A percentile compares a stretch with the other conserved stretches of the same genome.
Conservation (phyloP, 2,797 vertebrate genomes). For the Strix occidentalis region DNA sequence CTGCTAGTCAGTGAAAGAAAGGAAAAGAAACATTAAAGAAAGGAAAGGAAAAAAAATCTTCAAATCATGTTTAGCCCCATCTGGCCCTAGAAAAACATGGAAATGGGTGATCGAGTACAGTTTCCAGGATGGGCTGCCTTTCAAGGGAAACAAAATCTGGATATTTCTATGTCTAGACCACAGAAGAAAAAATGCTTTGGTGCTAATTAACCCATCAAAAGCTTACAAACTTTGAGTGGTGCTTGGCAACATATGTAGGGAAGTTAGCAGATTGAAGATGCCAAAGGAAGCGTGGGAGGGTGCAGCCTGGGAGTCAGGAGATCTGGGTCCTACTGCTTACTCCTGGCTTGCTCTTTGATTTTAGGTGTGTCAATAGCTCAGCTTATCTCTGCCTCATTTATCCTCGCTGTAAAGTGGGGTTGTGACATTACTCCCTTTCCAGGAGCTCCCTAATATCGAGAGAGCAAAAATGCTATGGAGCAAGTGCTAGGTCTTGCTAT, state of each 20-base stretch:
- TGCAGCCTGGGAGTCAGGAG: constrained; percentile 3
- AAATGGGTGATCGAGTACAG: constrained; percentile 74
- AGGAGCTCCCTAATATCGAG: neutral
- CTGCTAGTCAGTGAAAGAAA: constrained; percentile 73
- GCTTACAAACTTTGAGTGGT: constrained; percentile 47
- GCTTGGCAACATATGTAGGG: constrained; percentile 4
- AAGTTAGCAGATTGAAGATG: constrained; percentile 19
- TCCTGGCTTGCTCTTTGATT: neutral
- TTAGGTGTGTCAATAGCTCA: neutral
- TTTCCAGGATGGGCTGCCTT: constrained; percentile 79
- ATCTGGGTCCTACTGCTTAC: constrained; percentile 4
- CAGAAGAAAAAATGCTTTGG: constrained; percentile 80
- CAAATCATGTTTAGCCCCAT: constrained; percentile 78
- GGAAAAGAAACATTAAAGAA: constrained; percentile 62
- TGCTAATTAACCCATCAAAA: constrained; percentile 79
- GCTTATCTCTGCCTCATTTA: constrained; percentile 1
- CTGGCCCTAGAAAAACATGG: constrained; percentile 79
- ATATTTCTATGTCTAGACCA: constrained; percentile 86
- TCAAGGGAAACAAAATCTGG: constrained; percentile 85
- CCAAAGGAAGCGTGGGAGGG: neutral
- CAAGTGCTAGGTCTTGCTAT: neutral
- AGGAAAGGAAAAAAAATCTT: constrained; percentile 49
- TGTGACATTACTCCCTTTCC: neutral
- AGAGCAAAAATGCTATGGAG: neutral
- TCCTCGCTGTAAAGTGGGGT: neutral